Conservation (phyloP, 2,797 vertebrate genomes). For the Crocidura indochinensis region DNA sequence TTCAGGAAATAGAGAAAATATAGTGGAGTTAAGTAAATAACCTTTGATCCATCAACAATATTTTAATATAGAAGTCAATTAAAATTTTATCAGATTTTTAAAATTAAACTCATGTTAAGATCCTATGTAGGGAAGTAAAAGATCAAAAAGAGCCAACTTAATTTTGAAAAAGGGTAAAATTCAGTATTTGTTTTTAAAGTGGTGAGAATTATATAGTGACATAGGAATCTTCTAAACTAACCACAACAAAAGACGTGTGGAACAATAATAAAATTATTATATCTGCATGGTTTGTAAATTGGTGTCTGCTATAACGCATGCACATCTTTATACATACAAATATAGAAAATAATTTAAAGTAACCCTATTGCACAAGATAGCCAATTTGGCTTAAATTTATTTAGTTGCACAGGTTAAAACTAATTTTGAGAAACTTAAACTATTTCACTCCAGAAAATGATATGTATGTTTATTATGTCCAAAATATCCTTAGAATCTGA, state of each 20-base stretch:
- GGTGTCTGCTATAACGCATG: background rate
- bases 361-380: slow-evolving; percentile 5
- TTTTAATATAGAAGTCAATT: slow-evolving; percentile 22
- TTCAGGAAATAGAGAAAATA: background rate
- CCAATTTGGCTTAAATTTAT: background rate
- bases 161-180: slow-evolving; percentile 26
- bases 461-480: background rate
- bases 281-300: background rate
- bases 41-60: background rate
- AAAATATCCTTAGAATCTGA: background rate
- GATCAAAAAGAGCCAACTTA: background rate
- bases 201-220: slow-evolving; percentile 3
- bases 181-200: slow-evolving; percentile 7
- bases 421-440: background rate
- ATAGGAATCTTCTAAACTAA: slow-evolving; percentile 22
- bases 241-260: background rate
- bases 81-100: background rate
- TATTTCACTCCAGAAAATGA: background rate
- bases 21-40: slow-evolving; percentile 1
- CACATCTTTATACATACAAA: background rate
- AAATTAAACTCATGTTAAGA: background rate
- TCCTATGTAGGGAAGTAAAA: background rate
- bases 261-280: slow-evolving; percentile 15
- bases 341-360: slow-evolving; percentile 40
- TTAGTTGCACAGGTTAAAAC: slow-evolving; percentile 11